Base-by-base conservation (phyloP, 2,113 vertebrate species). In the Progne subis region DNA sequence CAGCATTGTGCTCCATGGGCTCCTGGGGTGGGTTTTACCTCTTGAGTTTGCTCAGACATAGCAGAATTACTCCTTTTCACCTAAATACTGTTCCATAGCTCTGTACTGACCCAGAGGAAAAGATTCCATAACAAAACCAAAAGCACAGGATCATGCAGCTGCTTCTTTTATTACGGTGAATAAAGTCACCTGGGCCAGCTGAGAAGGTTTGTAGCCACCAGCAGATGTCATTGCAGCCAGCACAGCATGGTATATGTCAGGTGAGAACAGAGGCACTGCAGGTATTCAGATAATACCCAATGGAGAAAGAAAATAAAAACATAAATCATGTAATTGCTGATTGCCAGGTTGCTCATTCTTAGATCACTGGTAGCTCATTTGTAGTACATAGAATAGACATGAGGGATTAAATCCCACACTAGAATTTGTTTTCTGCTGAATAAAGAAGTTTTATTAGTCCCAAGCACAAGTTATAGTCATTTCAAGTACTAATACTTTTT, bases 171-270 rank as follows among this genome's bases (percentile, higher is more conserved):
- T 23, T 28, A 1, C 0, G 18, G 52, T 41, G 69, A 56, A 39
- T 61, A 46, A 53, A 74, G 80, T 20, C 32, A 31, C 55, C 50
- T 57, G 64, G 31, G 65, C 44, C 8, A 16, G 69, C 63, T 82
- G 88, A 57, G 80, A 31, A 82, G 70, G 63, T 81, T 63, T 41
- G 79, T 20, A 92, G 10, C 92, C 64, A 49, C 93, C 86, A 93
- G 90, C 93, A 95, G 93, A 95, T 95, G 92, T 96, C 96, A 95
- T 93, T 86, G 88, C 84, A 94, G 88, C 43, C 78, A 57, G 61
- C 32, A 2, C 32, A 59, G 82, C 8, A 0, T 21, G 19, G 67
- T 28, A 21, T 41, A 4, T 1, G 1, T 31, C 16, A 37, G 52
- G 52, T 44, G 56, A 87, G 81, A 80, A 11, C 8, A 29, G 61